Evolutionary conservation across 1,140 invertebrate genomes (phyloP).

Genomic region (Temnothorax nylanderi): DNA sequence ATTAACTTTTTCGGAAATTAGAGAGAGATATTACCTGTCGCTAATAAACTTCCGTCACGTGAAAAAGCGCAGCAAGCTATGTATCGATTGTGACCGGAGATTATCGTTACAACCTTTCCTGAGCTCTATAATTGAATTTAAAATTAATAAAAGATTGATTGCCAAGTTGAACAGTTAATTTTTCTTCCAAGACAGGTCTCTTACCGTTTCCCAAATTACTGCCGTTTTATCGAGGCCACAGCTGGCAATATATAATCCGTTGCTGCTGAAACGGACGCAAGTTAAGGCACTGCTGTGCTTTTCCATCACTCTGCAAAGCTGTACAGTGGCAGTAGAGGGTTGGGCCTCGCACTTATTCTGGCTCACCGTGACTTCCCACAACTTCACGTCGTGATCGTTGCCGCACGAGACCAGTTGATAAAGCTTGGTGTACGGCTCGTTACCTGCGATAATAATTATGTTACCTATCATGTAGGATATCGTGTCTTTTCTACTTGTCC

Average conservation of each 20-base stretch:
- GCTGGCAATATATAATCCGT: constrained; percentile 88
- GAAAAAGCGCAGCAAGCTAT: constrained; percentile 91
- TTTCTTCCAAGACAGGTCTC: background rate
- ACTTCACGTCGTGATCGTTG: constrained; percentile 90
- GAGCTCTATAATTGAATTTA: constrained; percentile 69
- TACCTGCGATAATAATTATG: constrained; percentile 75
- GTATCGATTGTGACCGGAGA: constrained; percentile 89
- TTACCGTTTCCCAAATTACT: constrained; percentile 89
- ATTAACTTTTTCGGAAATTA: constrained; percentile 7
- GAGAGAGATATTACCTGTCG: constrained; percentile 85
- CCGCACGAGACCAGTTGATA: constrained; percentile 90
- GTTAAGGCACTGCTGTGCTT: constrained; percentile 87
- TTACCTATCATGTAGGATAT: background rate
- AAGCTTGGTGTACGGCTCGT: constrained; percentile 82
- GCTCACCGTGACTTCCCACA: constrained; percentile 88
- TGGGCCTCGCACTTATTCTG: constrained; percentile 75
- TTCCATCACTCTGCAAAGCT: constrained; percentile 75
- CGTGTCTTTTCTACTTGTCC: background rate
- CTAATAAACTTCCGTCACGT: constrained; percentile 87
- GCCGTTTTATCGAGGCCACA: constrained; percentile 90
- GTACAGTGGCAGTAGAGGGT: constrained; percentile 72
- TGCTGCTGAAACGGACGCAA: constrained; percentile 87
- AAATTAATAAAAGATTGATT: constrained; percentile 20
- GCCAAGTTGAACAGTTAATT: background rate
- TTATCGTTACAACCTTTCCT: constrained; percentile 82